Conservation (phyloP, 2,888 invertebrate genomes). For the Gasteruption jaculator region DNA sequence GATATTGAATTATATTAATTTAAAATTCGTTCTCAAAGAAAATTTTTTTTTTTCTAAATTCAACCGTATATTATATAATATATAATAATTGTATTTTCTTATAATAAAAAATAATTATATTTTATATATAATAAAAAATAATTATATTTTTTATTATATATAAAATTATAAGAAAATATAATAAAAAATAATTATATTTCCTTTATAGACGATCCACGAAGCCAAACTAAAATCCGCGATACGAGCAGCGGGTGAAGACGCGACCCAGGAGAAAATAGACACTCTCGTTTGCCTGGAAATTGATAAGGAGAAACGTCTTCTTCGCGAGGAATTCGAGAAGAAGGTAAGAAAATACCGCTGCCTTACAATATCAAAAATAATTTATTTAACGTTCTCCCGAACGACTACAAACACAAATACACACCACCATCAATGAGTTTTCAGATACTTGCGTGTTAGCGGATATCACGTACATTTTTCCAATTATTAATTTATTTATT, state of each 20-base stretch:
- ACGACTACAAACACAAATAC: no score
- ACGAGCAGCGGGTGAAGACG: conserved; percentile 59
- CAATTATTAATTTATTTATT: no score
- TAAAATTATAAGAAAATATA: not conserved
- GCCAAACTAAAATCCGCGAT: conserved; percentile 63
- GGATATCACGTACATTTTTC: no score
- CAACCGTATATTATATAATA: no score
- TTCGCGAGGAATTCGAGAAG: conserved; percentile 68
- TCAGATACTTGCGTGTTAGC: no score
- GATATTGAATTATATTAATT: no score
- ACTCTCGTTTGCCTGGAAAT: conserved; percentile 56
- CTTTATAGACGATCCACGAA: conserved; percentile 57
- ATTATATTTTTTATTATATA: not conserved
- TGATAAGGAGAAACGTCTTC: conserved; percentile 63
- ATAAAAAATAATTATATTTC: conserved; percentile 2
- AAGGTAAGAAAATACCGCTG: conserved; percentile 54
- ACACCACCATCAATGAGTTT: no score
- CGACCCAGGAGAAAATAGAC: conserved; percentile 61
- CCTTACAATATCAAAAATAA: conserved; percentile 5
- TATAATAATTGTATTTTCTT: no score
- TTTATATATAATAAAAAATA: conserved; percentile 2
- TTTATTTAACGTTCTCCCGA: no score
- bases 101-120: not conserved
- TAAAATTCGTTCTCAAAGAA: no score
- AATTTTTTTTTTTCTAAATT: no score